These are phyloP conservation scores for Vanessa tameamea DNA, from an alignment of 1,140 invertebrate species.

Conservation along the genomic window DNA sequence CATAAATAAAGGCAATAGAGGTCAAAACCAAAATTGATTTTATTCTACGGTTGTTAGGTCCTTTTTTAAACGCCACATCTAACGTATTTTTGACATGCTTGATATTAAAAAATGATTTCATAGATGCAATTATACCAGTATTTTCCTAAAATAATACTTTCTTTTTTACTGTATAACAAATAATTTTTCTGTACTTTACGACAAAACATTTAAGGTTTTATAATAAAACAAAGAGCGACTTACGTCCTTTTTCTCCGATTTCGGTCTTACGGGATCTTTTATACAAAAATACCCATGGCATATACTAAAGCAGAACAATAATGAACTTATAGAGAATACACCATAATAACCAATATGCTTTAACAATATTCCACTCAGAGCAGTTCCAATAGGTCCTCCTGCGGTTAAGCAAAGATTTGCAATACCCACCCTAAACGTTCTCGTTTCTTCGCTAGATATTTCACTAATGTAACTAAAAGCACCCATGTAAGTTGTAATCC, in stretches of 20 bases:
- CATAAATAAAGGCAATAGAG: slow-evolving; percentile 72
- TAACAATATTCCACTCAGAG: slow-evolving; percentile 85
- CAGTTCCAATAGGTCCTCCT: slow-evolving; percentile 88
- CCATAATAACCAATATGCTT: slow-evolving; percentile 89
- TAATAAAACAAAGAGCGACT: background rate
- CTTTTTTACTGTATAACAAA: slow-evolving; percentile 6
- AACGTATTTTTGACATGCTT: slow-evolving; percentile 74
- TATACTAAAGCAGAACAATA: slow-evolving; percentile 87
- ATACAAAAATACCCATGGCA: slow-evolving; percentile 85
- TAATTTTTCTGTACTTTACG: background rate
- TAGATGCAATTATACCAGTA: slow-evolving; percentile 48
- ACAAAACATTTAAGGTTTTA: background rate
- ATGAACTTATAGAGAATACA: slow-evolving; percentile 86
- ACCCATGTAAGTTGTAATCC: slow-evolving; percentile 92
- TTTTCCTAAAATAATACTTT: slow-evolving; percentile 50
- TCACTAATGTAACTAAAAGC: slow-evolving; percentile 95
- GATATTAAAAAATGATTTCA: slow-evolving; percentile 75
- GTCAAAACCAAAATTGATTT: slow-evolving; percentile 65
- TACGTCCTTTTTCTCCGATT: slow-evolving; percentile 50
- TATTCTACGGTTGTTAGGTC: slow-evolving; percentile 62
- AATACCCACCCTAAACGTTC: slow-evolving; percentile 91
- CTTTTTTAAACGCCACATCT: slow-evolving; percentile 72
- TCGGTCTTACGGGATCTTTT: slow-evolving; percentile 80
- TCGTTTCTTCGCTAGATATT: slow-evolving; percentile 88
- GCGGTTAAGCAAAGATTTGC: slow-evolving; percentile 90